Conservation (phyloP, 2,888 invertebrate genomes). For the Drosophila merina region DNA sequence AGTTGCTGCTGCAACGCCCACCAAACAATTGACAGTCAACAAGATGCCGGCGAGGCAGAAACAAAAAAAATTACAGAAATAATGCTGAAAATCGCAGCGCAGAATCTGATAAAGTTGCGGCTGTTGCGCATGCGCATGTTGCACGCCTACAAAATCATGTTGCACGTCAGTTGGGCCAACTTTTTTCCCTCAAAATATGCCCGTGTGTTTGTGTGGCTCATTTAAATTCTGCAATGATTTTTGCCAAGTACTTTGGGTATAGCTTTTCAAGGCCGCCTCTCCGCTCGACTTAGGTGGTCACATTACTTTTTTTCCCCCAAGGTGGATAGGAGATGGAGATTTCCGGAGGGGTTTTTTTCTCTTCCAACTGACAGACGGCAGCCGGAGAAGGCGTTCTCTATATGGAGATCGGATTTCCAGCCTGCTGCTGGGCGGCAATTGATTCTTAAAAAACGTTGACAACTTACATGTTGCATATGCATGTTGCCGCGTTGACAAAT, state of each 20-base stretch:
- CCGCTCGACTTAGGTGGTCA: constrained; percentile 71
- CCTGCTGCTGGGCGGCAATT: constrained; percentile 71
- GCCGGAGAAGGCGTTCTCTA: constrained; percentile 67
- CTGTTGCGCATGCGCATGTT: constrained; percentile 82
- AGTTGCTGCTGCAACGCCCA: constrained; percentile 64
- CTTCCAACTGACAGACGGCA: constrained; percentile 74
- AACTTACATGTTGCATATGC: constrained; percentile 79
- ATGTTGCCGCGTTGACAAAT: constrained; percentile 78
- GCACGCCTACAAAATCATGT: constrained; percentile 84
- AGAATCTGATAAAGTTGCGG: constrained; percentile 79
- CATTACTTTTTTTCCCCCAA: constrained; percentile 35
- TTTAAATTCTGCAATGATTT: constrained; percentile 80
- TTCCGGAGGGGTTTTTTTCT: constrained; percentile 24
- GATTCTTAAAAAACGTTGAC: constrained; percentile 79
- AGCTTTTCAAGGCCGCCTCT: constrained; percentile 70
- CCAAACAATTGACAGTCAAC: constrained; percentile 78
- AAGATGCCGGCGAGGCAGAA: constrained; percentile 65
- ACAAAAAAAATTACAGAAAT: constrained; percentile 29
- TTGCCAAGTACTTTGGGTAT: constrained; percentile 66
- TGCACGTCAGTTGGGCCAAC: constrained; percentile 80
- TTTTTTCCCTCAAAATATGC: constrained; percentile 58
- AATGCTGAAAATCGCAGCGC: constrained; percentile 43
- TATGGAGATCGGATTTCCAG: constrained; percentile 71
- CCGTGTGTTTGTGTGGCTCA: constrained; percentile 56
- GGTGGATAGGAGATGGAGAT: constrained; percentile 9